Percentiles rank a stretch among this genome's conserved stretches.
These are phyloP conservation scores for Paramormyrops hopkinsi DNA, from an alignment of 2,797 vertebrate species.

Conservation along the genomic window DNA sequence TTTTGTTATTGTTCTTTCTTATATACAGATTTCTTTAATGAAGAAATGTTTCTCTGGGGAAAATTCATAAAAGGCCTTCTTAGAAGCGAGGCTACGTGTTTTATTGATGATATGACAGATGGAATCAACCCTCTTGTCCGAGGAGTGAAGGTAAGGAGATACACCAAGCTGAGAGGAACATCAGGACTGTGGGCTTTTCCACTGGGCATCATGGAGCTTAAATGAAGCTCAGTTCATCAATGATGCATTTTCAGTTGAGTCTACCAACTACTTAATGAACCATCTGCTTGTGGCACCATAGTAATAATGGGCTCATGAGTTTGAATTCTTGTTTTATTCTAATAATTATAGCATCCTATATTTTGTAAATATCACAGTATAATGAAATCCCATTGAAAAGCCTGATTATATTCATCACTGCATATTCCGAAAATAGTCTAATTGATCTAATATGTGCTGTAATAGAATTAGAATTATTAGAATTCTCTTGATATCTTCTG, in stretches of 20 bases:
- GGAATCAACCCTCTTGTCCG: background rate
- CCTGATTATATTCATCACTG: background rate
- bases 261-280: background rate
- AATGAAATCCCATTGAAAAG: background rate
- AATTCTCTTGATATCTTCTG: background rate
- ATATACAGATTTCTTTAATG: background rate
- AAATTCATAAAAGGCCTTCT: background rate
- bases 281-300: background rate
- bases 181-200: background rate
- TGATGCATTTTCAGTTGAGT: background rate
- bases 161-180: background rate
- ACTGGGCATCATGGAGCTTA: background rate
- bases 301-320: background rate
- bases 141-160: background rate
- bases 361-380: background rate
- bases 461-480: background rate
- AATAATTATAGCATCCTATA: background rate
- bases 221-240: background rate
- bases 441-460: background rate
- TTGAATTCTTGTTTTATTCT: background rate
- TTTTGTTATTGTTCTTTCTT: background rate
- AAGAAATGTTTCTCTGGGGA: background rate
- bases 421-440: background rate
- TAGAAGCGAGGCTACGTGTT: background rate
- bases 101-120: conserved; percentile 8